Percentiles rank a stretch among this genome's conserved stretches.
These are phyloP conservation scores for Cephus runcator DNA, from an alignment of 2,888 invertebrate species.

Conservation along the genomic window DNA sequence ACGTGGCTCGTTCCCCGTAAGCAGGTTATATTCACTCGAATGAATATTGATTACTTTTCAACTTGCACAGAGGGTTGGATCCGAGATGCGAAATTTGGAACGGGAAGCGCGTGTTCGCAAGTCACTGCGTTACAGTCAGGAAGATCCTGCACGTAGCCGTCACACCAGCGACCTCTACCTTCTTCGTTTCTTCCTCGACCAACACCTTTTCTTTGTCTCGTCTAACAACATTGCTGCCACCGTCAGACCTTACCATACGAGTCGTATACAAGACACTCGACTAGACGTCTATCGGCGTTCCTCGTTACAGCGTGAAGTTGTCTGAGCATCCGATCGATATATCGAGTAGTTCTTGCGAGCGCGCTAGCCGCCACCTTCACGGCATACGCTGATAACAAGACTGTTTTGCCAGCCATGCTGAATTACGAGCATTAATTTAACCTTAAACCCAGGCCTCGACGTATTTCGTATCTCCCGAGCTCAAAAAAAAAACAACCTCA, in stretches of 20 bases:
- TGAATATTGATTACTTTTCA: background rate
- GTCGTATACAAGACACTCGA: background rate
- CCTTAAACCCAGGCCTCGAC: constrained; percentile 23
- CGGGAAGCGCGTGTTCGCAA: background rate
- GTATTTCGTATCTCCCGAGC: constrained; percentile 11
- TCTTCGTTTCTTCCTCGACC: constrained; percentile 14
- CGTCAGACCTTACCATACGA: background rate
- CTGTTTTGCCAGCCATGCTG: constrained; percentile 48
- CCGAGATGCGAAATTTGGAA: background rate
- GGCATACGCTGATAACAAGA: constrained; percentile 57
- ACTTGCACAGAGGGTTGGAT: background rate
- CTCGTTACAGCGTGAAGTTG: constrained; percentile 13
- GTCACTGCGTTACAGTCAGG: background rate
- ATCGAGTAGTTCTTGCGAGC: constrained; percentile 52
- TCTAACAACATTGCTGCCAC: background rate
- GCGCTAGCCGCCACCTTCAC: constrained; percentile 43
- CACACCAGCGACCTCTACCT: background rate
- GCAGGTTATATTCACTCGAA: background rate
- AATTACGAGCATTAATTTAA: constrained; percentile 46
- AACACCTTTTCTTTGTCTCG: constrained; percentile 17
- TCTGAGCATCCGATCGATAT: constrained; percentile 50
- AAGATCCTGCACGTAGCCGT: background rate
- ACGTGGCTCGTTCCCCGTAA: background rate
- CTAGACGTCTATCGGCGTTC: background rate
- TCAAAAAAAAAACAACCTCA: constrained; percentile 15